Evolutionary conservation across 2,797 vertebrate species (phyloP).

Genomic region (Chelon auratus): DNA sequence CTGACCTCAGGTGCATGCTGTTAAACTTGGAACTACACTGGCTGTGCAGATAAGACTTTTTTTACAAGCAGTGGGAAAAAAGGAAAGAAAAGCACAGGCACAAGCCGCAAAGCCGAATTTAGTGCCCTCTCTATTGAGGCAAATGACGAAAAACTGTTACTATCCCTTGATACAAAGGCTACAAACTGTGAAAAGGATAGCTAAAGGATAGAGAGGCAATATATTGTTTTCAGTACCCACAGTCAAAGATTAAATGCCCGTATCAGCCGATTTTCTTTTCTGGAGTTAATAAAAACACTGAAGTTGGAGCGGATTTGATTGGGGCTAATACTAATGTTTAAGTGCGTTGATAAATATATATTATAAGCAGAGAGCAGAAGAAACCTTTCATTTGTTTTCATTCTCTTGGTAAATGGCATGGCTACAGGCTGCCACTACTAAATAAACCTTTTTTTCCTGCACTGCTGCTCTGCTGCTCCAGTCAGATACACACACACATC

Average conservation of each 20-base stretch:
- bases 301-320: neutral
- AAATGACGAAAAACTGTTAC: neutral
- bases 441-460: neutral
- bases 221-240: neutral
- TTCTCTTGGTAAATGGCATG: neutral
- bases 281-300: neutral
- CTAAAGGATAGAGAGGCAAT: neutral
- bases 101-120: neutral
- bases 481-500: neutral
- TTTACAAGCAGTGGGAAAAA: conserved; percentile 2
- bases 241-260: conserved; percentile 17
- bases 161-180: neutral
- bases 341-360: neutral
- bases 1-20: conserved; percentile 9
- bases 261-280: neutral
- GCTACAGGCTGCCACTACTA: too few species aligned
- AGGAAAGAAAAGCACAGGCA: neutral
- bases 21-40: conserved; percentile 3
- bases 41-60: conserved; percentile 21
- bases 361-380: neutral
- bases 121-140: neutral
- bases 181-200: neutral
- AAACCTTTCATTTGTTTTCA: neutral
- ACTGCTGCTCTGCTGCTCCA: neutral
- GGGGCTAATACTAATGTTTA: neutral